These are phyloP conservation scores for Lasioglossum baleicum DNA, from an alignment of 1,140 invertebrate genomes.

Conservation along the genomic window DNA sequence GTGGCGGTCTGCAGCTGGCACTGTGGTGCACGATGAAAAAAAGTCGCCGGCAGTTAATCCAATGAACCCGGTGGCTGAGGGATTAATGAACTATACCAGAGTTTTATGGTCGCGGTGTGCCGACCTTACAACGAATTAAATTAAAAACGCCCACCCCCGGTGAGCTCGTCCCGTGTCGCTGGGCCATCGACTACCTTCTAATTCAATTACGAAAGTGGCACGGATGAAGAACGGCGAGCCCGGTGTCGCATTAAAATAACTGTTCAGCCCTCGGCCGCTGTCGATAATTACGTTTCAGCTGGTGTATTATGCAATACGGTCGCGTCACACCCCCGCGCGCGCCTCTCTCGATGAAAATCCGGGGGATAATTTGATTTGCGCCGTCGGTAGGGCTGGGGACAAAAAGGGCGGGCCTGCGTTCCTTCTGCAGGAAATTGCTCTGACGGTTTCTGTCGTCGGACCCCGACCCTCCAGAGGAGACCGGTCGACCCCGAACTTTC, in stretches of 20 bases:
- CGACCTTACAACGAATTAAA: constrained; percentile 59
- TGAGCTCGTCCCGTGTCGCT: neutral
- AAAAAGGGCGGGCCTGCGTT: constrained; percentile 16
- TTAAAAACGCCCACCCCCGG: constrained; percentile 51
- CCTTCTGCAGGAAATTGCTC: constrained; percentile 16
- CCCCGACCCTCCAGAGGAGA: neutral
- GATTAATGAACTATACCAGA: constrained; percentile 55
- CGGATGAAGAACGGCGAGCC: constrained; percentile 55
- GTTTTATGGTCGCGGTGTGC: constrained; percentile 52
- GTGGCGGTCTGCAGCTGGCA: neutral
- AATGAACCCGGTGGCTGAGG: constrained; percentile 33
- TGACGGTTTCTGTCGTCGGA: neutral
- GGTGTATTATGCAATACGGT: constrained; percentile 55
- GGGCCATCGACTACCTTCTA: constrained; percentile 50
- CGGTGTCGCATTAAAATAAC: constrained; percentile 58
- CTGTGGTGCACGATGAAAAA: neutral
- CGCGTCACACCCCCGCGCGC: constrained; percentile 25
- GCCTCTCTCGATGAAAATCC: constrained; percentile 28
- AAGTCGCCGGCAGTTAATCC: constrained; percentile 34
- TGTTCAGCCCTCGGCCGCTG: constrained; percentile 33
- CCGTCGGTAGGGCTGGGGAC: neutral
- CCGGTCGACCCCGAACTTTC: neutral
- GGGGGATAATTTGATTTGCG: constrained; percentile 51
- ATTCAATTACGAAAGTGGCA: constrained; percentile 56
- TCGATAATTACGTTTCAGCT: constrained; percentile 62